Conservation (phyloP, 2,113 vertebrate genomes). For the Leucoraja erinaceus region DNA sequence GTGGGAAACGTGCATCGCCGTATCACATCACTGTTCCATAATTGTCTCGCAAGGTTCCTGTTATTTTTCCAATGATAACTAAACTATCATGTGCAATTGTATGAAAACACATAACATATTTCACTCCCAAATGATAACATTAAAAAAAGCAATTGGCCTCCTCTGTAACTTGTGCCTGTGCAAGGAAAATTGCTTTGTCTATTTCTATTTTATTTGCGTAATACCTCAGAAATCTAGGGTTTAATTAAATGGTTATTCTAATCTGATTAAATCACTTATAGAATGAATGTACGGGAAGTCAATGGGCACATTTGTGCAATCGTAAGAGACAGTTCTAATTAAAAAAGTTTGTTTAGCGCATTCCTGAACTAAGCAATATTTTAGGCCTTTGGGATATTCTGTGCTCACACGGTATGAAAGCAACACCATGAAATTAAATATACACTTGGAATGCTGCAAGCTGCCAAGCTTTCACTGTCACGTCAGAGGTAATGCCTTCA, state of each 20-base stretch:
- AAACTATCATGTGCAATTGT: not conserved
- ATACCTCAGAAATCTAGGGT: not conserved
- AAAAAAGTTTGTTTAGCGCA: not conserved
- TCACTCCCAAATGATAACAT: not conserved
- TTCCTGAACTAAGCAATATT: slow-evolving; percentile 46
- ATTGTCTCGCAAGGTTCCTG: not conserved
- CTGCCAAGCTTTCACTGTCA: slow-evolving; percentile 45
- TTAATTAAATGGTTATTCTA: not conserved
- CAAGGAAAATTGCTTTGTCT: not conserved
- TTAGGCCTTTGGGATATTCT: slow-evolving; percentile 47
- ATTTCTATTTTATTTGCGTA: not conserved
- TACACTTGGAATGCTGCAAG: slow-evolving; percentile 48
- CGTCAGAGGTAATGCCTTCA: slow-evolving; percentile 42
- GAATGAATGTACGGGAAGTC: not conserved
- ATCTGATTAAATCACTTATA: not conserved
- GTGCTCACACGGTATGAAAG: slow-evolving; percentile 48
- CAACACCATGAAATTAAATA: slow-evolving; percentile 53
- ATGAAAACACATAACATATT: not conserved
- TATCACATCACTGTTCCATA: not conserved
- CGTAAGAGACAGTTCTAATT: not conserved
- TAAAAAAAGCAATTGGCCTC: not conserved
- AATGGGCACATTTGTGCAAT: not conserved
- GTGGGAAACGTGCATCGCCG: not conserved
- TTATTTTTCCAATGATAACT: not conserved
- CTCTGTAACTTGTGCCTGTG: not conserved